Conservation (phyloP, 1,140 invertebrate species). For the Coenobita brevimanus region DNA sequence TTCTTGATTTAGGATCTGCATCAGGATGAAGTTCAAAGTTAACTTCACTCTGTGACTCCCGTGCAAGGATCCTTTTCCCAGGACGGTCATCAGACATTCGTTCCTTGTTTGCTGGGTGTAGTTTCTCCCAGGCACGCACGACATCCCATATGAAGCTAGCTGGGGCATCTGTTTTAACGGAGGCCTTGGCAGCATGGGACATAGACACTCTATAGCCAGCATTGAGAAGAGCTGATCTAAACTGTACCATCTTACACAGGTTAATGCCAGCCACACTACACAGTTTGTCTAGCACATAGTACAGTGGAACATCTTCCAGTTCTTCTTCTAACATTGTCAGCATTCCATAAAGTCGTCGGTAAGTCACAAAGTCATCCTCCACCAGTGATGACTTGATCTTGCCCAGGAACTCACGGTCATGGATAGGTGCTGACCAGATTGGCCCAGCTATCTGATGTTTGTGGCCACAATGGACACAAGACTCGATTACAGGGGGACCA, state of each 20-base stretch:
- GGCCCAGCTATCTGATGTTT: slow-evolving; percentile 91
- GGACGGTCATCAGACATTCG: slow-evolving; percentile 54
- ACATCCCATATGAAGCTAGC: slow-evolving; percentile 92
- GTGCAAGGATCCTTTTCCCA: slow-evolving; percentile 54
- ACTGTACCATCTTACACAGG: slow-evolving; percentile 76
- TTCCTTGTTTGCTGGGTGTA: slow-evolving; percentile 76
- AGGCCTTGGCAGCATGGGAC: slow-evolving; percentile 90
- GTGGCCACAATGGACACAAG: slow-evolving; percentile 86
- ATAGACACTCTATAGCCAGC: slow-evolving; percentile 93
- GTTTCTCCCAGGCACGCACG: slow-evolving; percentile 86
- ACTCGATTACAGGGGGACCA: slow-evolving; percentile 79
- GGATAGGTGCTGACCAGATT: slow-evolving; percentile 91
- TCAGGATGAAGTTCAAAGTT: slow-evolving; percentile 79
- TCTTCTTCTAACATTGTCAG: slow-evolving; percentile 82
- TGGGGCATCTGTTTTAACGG: slow-evolving; percentile 96
- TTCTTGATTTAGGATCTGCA: slow-evolving; percentile 87
- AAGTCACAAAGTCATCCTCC: slow-evolving; percentile 60
- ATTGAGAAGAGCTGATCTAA: slow-evolving; percentile 93
- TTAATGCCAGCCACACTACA: slow-evolving; percentile 79
- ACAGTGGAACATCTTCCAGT: slow-evolving; percentile 87
- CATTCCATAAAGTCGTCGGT: slow-evolving; percentile 76
- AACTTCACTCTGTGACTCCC: slow-evolving; percentile 75
- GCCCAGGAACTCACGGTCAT: slow-evolving; percentile 85
- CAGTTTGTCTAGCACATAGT: slow-evolving; percentile 84
- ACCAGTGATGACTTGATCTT: slow-evolving; percentile 74